These are phyloP conservation scores for Lycaena phlaeas DNA, from an alignment of 2,888 invertebrate genomes.

Conservation along the genomic window DNA sequence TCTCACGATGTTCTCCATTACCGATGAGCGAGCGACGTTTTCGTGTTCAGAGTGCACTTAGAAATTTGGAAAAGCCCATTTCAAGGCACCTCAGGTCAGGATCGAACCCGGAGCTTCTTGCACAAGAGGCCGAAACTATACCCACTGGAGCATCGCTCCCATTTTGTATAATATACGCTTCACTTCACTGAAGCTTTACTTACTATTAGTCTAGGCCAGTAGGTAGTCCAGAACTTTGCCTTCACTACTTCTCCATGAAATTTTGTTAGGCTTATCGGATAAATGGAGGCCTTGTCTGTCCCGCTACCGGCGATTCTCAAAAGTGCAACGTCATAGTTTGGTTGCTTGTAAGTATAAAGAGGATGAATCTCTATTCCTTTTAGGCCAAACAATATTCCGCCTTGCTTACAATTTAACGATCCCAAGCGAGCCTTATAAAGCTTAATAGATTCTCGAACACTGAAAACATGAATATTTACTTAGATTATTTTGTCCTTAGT, in stretches of 20 bases:
- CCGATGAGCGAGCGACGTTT: too few relatives aligned
- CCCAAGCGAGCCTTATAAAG: conserved; percentile 43
- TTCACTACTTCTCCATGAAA: conserved; percentile 30
- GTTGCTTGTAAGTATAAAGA: conserved; percentile 25
- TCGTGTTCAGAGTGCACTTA: too few relatives aligned
- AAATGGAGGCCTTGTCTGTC: conserved; percentile 26
- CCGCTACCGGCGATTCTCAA: conserved; percentile 30
- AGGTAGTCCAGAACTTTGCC: conserved; percentile 44
- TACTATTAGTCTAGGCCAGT: conserved; percentile 57
- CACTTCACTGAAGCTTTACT: too few relatives aligned
- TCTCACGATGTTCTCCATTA: too few relatives aligned
- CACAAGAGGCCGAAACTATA: too few relatives aligned
- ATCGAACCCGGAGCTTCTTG: too few relatives aligned
- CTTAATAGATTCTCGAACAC: conserved; percentile 45
- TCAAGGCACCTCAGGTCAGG: too few relatives aligned
- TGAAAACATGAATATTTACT: conserved; percentile 18
- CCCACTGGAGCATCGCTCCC: too few relatives aligned
- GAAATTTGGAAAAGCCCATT: too few relatives aligned
- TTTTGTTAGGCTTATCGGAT: conserved; percentile 36
- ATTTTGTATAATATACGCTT: too few relatives aligned
- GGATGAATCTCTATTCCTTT: conserved; percentile 41
- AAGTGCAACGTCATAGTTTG: conserved; percentile 42
- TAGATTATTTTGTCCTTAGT: too few relatives aligned
- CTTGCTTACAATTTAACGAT: conserved; percentile 46
- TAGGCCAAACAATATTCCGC: conserved; percentile 36